phyloP scores from a whole-genome alignment of 2,113 vertebrate species.

The Seriola dumerili region DNA sequence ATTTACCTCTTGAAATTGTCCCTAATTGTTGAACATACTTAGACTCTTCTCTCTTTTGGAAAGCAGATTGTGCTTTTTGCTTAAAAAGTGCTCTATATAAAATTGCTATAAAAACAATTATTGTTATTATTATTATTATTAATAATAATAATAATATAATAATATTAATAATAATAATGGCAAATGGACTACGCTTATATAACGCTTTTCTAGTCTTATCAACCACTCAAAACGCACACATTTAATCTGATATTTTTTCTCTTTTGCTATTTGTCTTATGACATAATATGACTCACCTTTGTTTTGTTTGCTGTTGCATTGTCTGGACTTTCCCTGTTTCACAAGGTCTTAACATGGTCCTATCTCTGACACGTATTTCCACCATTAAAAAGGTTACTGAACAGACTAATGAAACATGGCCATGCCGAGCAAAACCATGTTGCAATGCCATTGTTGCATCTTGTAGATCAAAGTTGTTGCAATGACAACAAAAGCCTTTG shows the following conservation, averaged over 20 bases:
- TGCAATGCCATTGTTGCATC: slow-evolving; percentile 22
- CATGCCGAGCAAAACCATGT: neutral
- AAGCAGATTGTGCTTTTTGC: too few species aligned
- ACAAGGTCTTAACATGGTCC: neutral
- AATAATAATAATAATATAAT: too few species aligned
- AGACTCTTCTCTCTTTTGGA: too few species aligned
- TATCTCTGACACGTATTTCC: neutral
- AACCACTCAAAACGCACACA: too few species aligned
- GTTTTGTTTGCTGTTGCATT: neutral
- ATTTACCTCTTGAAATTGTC: too few species aligned
- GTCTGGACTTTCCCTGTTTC: neutral
- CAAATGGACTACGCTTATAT: too few species aligned
- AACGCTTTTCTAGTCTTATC: too few species aligned
- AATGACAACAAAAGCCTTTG: slow-evolving; percentile 49
- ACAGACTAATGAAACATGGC: slow-evolving; percentile 6
- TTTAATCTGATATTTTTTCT: neutral
- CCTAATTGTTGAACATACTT: too few species aligned
- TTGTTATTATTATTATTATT: too few species aligned
- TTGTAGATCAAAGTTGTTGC: slow-evolving; percentile 41
- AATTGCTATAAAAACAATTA: too few species aligned
- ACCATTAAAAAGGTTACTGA: slow-evolving; percentile 5
- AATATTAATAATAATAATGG: too few species aligned
- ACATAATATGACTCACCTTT: neutral
- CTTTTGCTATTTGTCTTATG: neutral
- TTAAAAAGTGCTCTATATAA: too few species aligned